Base-by-base conservation (phyloP, 2,113 vertebrate genomes). In the Baryphthengus martii region DNA sequence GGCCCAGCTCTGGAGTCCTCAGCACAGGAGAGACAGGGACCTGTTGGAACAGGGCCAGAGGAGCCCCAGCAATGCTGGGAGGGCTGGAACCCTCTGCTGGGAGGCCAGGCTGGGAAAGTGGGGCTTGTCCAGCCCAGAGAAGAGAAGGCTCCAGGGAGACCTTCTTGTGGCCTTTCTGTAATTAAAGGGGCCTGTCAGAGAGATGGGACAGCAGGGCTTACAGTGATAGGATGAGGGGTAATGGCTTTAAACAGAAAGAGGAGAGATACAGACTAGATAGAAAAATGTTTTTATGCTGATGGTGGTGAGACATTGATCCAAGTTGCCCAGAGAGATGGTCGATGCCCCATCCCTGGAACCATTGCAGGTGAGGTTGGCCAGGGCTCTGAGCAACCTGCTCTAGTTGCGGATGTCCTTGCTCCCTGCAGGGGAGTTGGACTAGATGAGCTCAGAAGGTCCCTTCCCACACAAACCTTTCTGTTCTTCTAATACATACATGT, bases 401-500 rank as follows among this genome's bases (percentile, higher is more conserved):
- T 31, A 65, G 39, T 13, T 42, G 62, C 39, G 31, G 18, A 42
- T 65, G 62, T 15, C 18, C 28, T 18, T 65, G 39, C 62, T 42
- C 3, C 20, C 17, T 42, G 62, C 62, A 65, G 39, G 26, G n/a
- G n/a, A n/a, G n/a, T n/a, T n/a, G n/a, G n/a, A n/a, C n/a, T n/a
- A n/a, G n/a, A n/a, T n/a, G n/a, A 14, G 17, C 62, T 20, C 42
- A 11, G 31, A 42, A 65, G 26, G 26, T 31, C 39, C 26, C 28
- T 65, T 65, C 62, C 39, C 40, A 42, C 28, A 23, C 39, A 42
- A 42, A 65, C 26, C 26, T 14, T 11, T 29, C 25, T 63, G 18
- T 42, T 18, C 29, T 19, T 47, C 37, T 31, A 45, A 39, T 13
- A 12, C 4, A 3, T 35, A 15, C 0, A 0, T 35, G 2, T 18